Evolutionary conservation across 1,140 invertebrate species (phyloP), one percentile per base, ranked within the genome.

Genomic region (Brachionus koreanus): DNA sequence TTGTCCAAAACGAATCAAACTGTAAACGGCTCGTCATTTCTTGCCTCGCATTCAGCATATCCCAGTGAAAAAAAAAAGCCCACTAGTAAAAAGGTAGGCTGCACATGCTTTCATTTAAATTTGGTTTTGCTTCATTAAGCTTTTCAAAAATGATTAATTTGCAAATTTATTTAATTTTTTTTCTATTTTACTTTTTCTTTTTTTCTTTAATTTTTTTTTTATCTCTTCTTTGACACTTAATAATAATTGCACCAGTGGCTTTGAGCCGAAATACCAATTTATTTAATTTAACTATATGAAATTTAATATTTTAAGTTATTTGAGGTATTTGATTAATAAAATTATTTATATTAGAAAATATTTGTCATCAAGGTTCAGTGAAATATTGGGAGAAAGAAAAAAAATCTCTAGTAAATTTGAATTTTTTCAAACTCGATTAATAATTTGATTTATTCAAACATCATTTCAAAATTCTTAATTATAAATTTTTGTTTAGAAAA

Each of bases 61-160:
- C 69, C 69, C 37, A 74, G 69, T 74, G 69, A 74, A 74, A 74
- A 74, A n/a, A 74, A 46, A 74, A 74, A 46, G 13, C 43, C 6
- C 39, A 25, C 43, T 23, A 69, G 33, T 35, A 74, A 74, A 74
- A 74, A 74, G 39, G 69, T 74, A 72, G 39, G 33, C 33, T 35
- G 12, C 63, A 65, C 0, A 65, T 33, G n/a, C 16, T n/a, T 65
- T 65, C 16, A 39, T 5, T 63, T 63, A 63, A 63, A 63, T 12
- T 63, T 39, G 33, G 16, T 69, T 69, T 69, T 39, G 49, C n/a
- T 57, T 57, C n/a, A 19, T 57, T 57, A 57, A 57, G n/a, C 49
- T 57, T 57, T 57, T 23, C 49, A 57, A 57, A 57, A 19, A 25
- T 57, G 49, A 57, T 57, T 57, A 57, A 57, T 57, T 57, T 57